Base-by-base conservation (phyloP, 2,797 vertebrate genomes). In the Malurus leucopterus region DNA sequence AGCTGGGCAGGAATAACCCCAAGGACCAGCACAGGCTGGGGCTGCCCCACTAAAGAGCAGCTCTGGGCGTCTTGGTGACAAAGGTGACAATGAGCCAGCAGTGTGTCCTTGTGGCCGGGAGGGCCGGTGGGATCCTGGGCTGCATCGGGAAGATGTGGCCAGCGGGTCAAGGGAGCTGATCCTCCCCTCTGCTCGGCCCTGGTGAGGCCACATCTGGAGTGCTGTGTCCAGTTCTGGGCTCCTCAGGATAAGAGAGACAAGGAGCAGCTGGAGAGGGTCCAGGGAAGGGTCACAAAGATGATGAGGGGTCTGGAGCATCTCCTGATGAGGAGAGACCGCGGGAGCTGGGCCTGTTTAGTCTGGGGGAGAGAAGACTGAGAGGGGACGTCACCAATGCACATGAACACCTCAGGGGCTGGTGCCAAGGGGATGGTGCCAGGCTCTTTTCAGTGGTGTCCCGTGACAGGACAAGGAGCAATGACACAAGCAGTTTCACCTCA, bases 281-380 rank as follows among this genome's bases (percentile, higher is more conserved):
- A 62, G 36, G 0, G 0, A n/a, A 27, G 19, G 34, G 30, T 3
- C n/a, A 54, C 22, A 49, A 20, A 55, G 50, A 11, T 55, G 27
- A 20, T 43, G 47, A 62, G 26, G 15, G 15, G 4, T n/a, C n/a
- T 70, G 43, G 27, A n/a, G 15, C n/a, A 63, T 29, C 43, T 63
- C 22, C 30, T 70, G 16, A 36, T 0, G 2, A 57, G 36, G 30
- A 49, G 22, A 49, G 44, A 32, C n/a, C 23, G 26, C 7, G 13
- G 6, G 10, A 85, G 27, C 43, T 64, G 43, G 13, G 19, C 36
- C 23, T 70, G 43, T 44, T 76, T 36, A 76, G 34, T 54, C 36
- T 20, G 9, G 36, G 36, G 36, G 36, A 36, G 23, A 50, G 34
- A 16, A 49, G 43, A 19, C 22, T 69, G 55, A 55, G 36, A 50